Evolutionary conservation across 92 coral and sea anemone genomes (phyloP).

Genomic region (Actinernus sp.): DNA sequence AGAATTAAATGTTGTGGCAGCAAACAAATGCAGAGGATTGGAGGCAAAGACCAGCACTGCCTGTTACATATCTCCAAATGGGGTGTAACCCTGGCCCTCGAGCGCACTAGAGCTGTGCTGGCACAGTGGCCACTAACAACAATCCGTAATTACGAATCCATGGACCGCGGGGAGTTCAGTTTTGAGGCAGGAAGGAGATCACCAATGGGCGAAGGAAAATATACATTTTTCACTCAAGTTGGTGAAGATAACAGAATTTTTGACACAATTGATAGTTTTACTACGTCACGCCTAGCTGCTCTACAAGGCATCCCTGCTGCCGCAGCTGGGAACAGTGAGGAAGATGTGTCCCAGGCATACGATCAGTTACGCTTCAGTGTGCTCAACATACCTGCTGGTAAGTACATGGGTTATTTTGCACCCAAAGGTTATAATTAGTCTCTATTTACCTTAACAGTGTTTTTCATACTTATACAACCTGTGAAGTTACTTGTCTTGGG

Average conservation of each 20-base stretch:
- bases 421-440: too few relatives aligned
- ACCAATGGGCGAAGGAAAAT: conserved; percentile 98
- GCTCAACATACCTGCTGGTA: conserved; percentile 69
- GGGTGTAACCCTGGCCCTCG: conserved; percentile 95
- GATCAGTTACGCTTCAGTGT: conserved; percentile 86
- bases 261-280: conserved; percentile 88
- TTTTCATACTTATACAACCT: too few relatives aligned
- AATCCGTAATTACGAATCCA: conserved; percentile 87
- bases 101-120: conserved; percentile 91
- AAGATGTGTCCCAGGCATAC: conserved; percentile 79
- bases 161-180: conserved; percentile 88
- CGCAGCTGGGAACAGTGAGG: conserved; percentile 59
- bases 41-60: conserved; percentile 91
- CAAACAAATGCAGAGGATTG: conserved; percentile 90
- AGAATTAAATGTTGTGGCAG: conserved; percentile 84
- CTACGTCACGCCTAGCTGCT: conserved; percentile 71
- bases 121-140: conserved; percentile 99
- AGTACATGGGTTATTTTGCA: too few relatives aligned
- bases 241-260: conserved; percentile 93
- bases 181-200: conserved; percentile 96
- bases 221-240: conserved; percentile 72
- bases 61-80: conserved; percentile 89
- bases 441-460: too few relatives aligned
- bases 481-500: too few relatives aligned
- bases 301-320: conserved; percentile 23